Conservation (phyloP, 1,140 invertebrate species). For the Pachyrhynchus sulphureomaculatus region DNA sequence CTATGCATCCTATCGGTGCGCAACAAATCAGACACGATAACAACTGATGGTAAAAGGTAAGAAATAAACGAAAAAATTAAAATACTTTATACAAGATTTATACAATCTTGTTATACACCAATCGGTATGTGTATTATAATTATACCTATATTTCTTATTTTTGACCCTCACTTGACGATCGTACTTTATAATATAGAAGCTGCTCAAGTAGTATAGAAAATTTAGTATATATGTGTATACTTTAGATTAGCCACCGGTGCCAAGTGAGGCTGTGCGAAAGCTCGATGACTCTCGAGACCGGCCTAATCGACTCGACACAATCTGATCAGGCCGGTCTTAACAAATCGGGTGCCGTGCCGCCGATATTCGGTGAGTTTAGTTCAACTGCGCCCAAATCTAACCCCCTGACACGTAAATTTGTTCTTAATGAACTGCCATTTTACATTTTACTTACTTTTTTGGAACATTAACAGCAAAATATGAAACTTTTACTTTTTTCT, state of each 20-base stretch:
- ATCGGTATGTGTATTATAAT: no score
- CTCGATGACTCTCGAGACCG: conserved; percentile 11
- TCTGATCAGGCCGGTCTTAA: neutral
- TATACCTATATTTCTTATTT: neutral
- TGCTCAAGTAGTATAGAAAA: conserved; percentile 34
- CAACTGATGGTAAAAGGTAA: neutral
- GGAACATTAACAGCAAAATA: no score
- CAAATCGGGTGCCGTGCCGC: neutral
- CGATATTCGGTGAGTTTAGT: conserved; percentile 17
- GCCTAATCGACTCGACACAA: conserved; percentile 13
- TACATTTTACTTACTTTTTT: neutral
- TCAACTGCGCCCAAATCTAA: conserved; percentile 27
- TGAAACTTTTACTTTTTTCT: no score
- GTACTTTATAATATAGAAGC: conserved; percentile 22
- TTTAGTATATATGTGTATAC: conserved; percentile 25
- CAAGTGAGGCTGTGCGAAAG: conserved; percentile 47
- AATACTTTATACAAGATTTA: neutral
- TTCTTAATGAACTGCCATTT: neutral
- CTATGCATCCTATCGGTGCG: conserved; percentile 3
- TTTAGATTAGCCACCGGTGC: conserved; percentile 38
- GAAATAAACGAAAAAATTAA: no score
- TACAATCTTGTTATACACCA: no score
- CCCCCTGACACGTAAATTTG: conserved; percentile 5
- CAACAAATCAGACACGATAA: neutral
- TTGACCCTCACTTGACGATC: neutral